These are phyloP conservation scores for Pachyrhynchus sulphureomaculatus DNA, from an alignment of 1,140 invertebrate species.

Conservation along the genomic window DNA sequence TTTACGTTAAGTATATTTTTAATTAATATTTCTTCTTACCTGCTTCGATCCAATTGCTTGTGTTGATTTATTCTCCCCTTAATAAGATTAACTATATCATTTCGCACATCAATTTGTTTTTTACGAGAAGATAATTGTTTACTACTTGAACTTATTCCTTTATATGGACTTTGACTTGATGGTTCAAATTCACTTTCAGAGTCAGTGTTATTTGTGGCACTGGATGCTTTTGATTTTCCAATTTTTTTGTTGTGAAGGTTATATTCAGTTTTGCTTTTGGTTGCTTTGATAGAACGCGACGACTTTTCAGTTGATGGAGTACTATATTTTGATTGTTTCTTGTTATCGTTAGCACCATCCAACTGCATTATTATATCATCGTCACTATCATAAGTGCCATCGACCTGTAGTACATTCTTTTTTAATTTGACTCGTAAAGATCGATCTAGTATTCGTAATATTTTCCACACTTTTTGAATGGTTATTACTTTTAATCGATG, in stretches of 20 bases:
- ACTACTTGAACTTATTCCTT: slow-evolving; percentile 13
- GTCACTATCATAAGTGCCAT: slow-evolving; percentile 50
- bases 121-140: background rate
- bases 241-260: background rate
- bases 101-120: slow-evolving; percentile 49
- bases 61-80: slow-evolving; percentile 54
- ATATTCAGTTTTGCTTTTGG: slow-evolving; percentile 1
- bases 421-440: background rate
- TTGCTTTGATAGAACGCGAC: background rate
- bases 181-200: slow-evolving; percentile 33
- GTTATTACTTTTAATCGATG: too few species aligned
- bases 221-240: background rate
- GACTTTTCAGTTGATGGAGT: too few species aligned
- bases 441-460: background rate
- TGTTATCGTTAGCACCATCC: slow-evolving; percentile 35
- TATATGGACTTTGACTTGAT: slow-evolving; percentile 5
- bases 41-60: slow-evolving; percentile 42
- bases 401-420: slow-evolving; percentile 55
- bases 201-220: slow-evolving; percentile 3
- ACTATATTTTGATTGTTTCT: slow-evolving; percentile 3
- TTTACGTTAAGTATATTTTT: too few species aligned
- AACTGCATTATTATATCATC: slow-evolving; percentile 21
- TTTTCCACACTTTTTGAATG: slow-evolving; percentile 1
- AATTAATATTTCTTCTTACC: slow-evolving; percentile 1
- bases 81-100: slow-evolving; percentile 54